Evolutionary conservation across 2,888 invertebrate species (phyloP).

Genomic region (Beris morrisii): DNA sequence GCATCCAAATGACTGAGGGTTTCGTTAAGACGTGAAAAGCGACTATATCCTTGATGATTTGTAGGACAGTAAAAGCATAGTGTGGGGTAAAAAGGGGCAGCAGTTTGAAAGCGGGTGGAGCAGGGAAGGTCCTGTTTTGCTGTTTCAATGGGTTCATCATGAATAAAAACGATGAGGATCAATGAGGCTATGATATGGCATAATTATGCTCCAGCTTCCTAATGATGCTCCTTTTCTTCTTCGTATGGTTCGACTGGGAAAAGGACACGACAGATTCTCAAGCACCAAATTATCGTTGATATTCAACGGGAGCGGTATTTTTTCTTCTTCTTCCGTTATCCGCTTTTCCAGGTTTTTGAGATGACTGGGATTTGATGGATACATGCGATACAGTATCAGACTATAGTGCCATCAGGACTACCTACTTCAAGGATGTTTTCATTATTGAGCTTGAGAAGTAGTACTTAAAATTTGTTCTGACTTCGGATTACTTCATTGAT

Average conservation of each 20-base stretch:
- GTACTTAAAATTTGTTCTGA: conserved; percentile 5
- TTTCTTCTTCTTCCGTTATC: background rate
- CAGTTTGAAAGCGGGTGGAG: background rate
- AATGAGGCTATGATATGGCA: conserved; percentile 38
- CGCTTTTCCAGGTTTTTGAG: background rate
- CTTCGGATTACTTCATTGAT: too few relatives aligned
- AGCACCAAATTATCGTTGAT: conserved; percentile 38
- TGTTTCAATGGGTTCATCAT: conserved; percentile 36
- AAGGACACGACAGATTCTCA: conserved; percentile 37
- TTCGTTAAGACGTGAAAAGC: background rate
- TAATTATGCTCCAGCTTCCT: conserved; percentile 36
- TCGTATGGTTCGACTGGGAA: conserved; percentile 4
- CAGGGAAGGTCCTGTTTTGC: conserved; percentile 13
- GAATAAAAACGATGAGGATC: conserved; percentile 39
- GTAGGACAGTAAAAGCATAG: conserved; percentile 1
- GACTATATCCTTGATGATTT: background rate
- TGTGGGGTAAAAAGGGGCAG: background rate
- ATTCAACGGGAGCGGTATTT: conserved; percentile 20
- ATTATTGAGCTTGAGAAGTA: background rate
- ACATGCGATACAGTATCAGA: background rate
- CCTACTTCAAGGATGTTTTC: background rate
- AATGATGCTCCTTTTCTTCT: conserved; percentile 37
- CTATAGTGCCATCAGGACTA: background rate
- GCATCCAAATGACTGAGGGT: background rate
- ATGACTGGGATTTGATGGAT: too few relatives aligned